Evolutionary conservation across 2,888 invertebrate species (phyloP), one percentile per base, ranked within the genome.

Genomic region (Drosophila conformis): DNA sequence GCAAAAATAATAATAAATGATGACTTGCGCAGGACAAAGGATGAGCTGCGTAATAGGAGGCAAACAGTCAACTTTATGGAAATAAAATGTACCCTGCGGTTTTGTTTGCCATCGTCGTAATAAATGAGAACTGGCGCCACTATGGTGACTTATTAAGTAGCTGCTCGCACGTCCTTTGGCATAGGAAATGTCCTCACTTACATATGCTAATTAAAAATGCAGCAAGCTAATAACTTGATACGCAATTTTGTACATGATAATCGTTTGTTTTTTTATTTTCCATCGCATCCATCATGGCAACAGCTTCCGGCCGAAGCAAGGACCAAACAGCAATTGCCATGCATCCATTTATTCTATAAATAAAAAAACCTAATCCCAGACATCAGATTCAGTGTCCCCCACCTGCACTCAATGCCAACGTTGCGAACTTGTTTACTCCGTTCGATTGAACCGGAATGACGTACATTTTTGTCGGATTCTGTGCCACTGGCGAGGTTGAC

Each of bases 91-190:
- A 49, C 8, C 29, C 62, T 21, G 61, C 53, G 46, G 61, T 4
- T 58, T 31, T 36, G 29, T 27, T 25, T 54, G 48, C 11, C 31
- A 27, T 27, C 48, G 38, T 27, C 46, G 10, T n/a, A 15, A 38
- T 33, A 31, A 38, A 40, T 6, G 36, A 29, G 2, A 56, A 56
- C 27, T 53, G 58, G 57, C 66, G 62, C 8, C 70, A 69, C 66
- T 68, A 71, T 74, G 76, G 74, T 79, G 76, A 78, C 76, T 81
- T 79, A 74, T 79, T 86, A 82, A 84, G 84, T 78, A 77, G 58
- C 74, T 59, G 69, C 58, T 4, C 64, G 66, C 62, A 48, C 35
- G 48, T 64, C 65, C 59, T 79, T 66, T 59, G 66, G 63, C 64
- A 69, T 61, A 54, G 77, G 38, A 27, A 49, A 59, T 73, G 56